Evolutionary conservation across 2,888 invertebrate genomes (phyloP), one percentile per base, ranked within the genome.

Genomic region (Tillus elongatus): DNA sequence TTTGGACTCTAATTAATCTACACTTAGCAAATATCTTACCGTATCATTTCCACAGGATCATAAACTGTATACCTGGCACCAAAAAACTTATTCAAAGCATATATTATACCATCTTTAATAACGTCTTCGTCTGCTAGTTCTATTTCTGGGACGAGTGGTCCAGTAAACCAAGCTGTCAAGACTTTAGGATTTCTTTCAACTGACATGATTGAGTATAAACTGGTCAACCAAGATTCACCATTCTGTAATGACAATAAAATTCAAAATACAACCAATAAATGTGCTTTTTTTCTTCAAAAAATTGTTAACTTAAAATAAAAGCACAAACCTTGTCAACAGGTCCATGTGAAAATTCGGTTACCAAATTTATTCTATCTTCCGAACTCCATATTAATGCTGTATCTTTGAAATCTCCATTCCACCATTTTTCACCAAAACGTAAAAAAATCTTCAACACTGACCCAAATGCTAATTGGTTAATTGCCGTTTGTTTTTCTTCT

Each of bases 161-260:
- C 81, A 32, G 71, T 68, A 13, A 81, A 67, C 82, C 83, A 84
- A 1, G 71, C 78, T 34, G 74, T 70, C 9, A 84, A 53, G 2
- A 79, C 66, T 16, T 71, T 68, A 1, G 76, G 72, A 49, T 79
- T 75, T 31, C 45, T 43, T 36, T 41, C 45, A 4, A 39, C 46
- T 15, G 38, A 40, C 3, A 35, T 15, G 2, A 50, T 24, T 4
- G 26, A 36, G 12, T 15, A 30, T 4, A 49, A 33, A 12, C 32
- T 19, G 4, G 42, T 47, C 9, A 52, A 28, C 54, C 53, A 47
- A 24, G 35, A 36, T 3, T 34, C 35, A 3, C 40, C 44, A 30
- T 42, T 39, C 47, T 47, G 26, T 36, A 37, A 39, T 6, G 26
- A 15, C 10, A 8, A n/a, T n/a, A n/a, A n/a, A n/a, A n/a, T n/a